Base-by-base conservation (phyloP, 1,140 invertebrate genomes). In the Akabosia matsudoensis region DNA sequence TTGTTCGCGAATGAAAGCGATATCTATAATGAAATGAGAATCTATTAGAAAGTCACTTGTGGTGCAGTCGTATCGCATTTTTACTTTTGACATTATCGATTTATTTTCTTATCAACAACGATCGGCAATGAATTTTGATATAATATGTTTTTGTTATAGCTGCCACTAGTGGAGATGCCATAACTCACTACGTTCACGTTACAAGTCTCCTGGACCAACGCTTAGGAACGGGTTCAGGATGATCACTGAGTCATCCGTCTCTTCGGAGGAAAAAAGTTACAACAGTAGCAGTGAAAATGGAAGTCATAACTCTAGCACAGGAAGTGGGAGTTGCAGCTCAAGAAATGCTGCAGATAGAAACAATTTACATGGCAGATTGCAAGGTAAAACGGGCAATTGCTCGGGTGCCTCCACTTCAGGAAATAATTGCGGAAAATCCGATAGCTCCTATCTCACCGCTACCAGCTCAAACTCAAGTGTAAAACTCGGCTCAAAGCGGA, bases 221-320 rank as follows among this genome's bases (percentile, higher is more conserved):
- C 7, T 30, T 30, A 31, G n/a, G 3, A 67, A 67, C 4, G 7
- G 22, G 54, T 61, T 61, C 54, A 67, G 61, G 61, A 67, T 67
- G 61, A 67, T 67, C 61, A 67, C 61, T n/a, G 54, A 61, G 54
- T 61, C 54, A 67, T 67, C 61, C 61, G 61, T 24, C 61, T 30
- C 24, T 30, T 67, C 61, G 24, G 61, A 67, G 61, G 61, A 67
- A 30, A 67, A 67, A 30, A 67, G 61, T 67, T 67, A 30, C 61
- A 67, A 67, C 24, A 67, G 61, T 22, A 67, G 61, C 61, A 67
- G 61, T 67, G 61, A 67, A 67, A 67, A 67, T 67, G 61, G 61
- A 7, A 67, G 13, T 30, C 22, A 67, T 67, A 67, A 67, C n/a
- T 67, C 61, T 30, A 22, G 26, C 28, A 67, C 61, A 24, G 61